These are phyloP conservation scores for Euleptes europaea DNA, from an alignment of 2,113 vertebrate genomes.

Conservation along the genomic window DNA sequence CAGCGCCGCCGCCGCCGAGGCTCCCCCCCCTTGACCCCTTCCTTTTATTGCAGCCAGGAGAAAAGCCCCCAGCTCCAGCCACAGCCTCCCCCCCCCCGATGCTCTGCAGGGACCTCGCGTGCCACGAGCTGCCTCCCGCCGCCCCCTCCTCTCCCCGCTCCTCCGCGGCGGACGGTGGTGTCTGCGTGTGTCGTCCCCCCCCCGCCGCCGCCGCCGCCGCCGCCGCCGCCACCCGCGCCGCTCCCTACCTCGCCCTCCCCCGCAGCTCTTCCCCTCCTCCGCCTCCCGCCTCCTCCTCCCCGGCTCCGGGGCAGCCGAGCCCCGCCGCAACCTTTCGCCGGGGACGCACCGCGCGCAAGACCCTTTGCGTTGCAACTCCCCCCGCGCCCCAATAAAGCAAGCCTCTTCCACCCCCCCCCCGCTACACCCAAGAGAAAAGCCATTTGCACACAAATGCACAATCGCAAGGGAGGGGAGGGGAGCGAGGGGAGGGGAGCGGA, in stretches of 20 bases:
- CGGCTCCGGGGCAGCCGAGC: slow-evolving; percentile 68
- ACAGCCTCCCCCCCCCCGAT: slow-evolving; percentile 44
- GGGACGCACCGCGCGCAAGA: slow-evolving; percentile 80
- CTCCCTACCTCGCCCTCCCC: slow-evolving; percentile 33
- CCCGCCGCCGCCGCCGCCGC: slow-evolving; percentile 39
- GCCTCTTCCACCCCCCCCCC: slow-evolving; percentile 37
- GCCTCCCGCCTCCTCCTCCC: slow-evolving; percentile 42
- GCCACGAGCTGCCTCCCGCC: slow-evolving; percentile 73
- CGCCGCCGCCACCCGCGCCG: slow-evolving; percentile 45
- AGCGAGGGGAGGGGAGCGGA: slow-evolving; percentile 46
- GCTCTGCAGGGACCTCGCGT: slow-evolving; percentile 79
- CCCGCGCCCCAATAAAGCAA: slow-evolving; percentile 47
- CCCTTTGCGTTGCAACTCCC: slow-evolving; percentile 27
- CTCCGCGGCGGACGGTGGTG: slow-evolving; percentile 30
- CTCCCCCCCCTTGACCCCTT: slow-evolving; percentile 91
- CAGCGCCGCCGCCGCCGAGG: slow-evolving; percentile 76
- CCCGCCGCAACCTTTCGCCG: slow-evolving; percentile 86
- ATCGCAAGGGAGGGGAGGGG: slow-evolving; percentile 54
- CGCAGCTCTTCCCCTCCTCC: slow-evolving; percentile 56
- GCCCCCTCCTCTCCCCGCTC: slow-evolving; percentile 58
- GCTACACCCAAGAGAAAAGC: slow-evolving; percentile 8
- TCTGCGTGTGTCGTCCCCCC: slow-evolving; percentile 47
- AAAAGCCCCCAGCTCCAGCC: slow-evolving; percentile 77
- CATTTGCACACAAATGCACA: slow-evolving; percentile 53
- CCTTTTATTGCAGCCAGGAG: slow-evolving; percentile 88